phyloP scores from a whole-genome alignment of 2,797 vertebrate genomes.

The Triplophysa yarkandensis region DNA sequence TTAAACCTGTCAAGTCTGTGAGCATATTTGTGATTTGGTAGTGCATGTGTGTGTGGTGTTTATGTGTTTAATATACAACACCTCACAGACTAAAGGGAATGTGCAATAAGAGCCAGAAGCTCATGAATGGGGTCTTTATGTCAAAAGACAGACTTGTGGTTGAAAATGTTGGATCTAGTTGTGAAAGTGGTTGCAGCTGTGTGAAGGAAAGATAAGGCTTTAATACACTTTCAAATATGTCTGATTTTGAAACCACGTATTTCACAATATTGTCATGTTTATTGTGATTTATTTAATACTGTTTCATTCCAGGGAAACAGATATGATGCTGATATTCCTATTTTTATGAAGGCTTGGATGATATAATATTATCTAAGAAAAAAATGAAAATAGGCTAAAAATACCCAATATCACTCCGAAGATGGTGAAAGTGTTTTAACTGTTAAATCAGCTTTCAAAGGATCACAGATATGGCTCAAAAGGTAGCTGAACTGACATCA shows the following conservation, averaged over 20 bases:
- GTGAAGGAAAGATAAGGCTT: conserved; percentile 31
- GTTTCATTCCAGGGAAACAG: background rate
- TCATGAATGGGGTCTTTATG: conserved; percentile 54
- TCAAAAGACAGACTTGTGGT: conserved; percentile 35
- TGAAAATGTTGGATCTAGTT: conserved; percentile 45
- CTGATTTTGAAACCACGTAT: conserved; percentile 3
- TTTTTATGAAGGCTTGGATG: too few species aligned
- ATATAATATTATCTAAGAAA: too few species aligned
- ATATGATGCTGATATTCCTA: too few species aligned
- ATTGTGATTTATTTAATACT: background rate
- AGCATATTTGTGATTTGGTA: conserved; percentile 18
- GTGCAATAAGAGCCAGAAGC: conserved; percentile 29
- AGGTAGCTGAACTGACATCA: background rate
- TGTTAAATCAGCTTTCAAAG: background rate
- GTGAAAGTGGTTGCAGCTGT: conserved; percentile 52
- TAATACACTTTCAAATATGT: conserved; percentile 29
- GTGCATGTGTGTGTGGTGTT: conserved; percentile 6
- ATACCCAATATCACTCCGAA: conserved; percentile 6
- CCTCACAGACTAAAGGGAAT: conserved; percentile 45
- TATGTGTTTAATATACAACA: conserved; percentile 34
- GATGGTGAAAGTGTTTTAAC: background rate
- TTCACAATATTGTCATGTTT: background rate
- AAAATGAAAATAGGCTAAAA: background rate
- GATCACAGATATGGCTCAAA: background rate
- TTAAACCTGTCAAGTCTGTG: background rate